Evolutionary conservation across 1,140 invertebrate species (phyloP).

Genomic region (Cherax destructor): DNA sequence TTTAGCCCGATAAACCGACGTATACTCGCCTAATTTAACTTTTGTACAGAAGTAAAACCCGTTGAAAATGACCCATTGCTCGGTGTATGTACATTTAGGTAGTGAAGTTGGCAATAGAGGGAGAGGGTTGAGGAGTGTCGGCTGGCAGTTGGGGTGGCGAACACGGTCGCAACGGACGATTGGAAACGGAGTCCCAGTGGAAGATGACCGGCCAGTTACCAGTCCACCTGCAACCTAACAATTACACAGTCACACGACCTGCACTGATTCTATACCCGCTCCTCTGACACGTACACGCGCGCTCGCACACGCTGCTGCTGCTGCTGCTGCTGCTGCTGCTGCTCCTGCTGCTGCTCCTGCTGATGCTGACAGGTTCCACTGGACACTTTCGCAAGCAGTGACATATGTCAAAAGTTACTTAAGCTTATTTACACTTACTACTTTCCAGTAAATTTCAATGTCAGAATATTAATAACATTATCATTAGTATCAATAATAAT

Average conservation of each 20-base stretch:
- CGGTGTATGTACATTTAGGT: not conserved
- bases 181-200: not conserved
- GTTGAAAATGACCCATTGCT: not conserved
- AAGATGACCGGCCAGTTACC: constrained; percentile 19
- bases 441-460: no score
- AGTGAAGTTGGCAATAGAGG: not conserved
- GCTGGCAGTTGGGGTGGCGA: no score
- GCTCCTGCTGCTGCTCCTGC: no score
- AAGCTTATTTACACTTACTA: no score
- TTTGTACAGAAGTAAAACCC: not conserved
- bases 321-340: no score
- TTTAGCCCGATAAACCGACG: not conserved
- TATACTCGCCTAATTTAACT: not conserved
- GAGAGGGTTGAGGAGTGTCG: not conserved
- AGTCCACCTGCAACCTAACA: constrained; percentile 3
- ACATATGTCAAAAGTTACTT: no score
- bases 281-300: not conserved
- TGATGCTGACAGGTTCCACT: no score
- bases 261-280: constrained; percentile 29
- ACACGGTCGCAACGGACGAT: not conserved
- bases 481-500: no score
- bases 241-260: constrained; percentile 35
- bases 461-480: no score
- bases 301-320: no score
- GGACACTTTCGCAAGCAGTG: no score